Conservation (phyloP, 2,888 invertebrate species). For the Stenoptilia bipunctidactyla region DNA sequence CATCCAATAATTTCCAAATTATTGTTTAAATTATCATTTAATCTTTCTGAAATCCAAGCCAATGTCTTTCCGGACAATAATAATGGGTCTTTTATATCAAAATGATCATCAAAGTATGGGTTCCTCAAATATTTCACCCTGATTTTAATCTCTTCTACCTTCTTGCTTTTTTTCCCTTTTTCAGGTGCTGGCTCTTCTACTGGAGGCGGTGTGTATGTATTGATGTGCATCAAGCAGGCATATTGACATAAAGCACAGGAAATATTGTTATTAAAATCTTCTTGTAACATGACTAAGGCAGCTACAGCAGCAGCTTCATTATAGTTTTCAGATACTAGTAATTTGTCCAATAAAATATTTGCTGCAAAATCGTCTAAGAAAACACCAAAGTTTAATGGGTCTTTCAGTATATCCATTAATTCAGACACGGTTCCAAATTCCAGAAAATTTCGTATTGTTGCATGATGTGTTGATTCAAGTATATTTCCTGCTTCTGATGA, state of each 20-base stretch:
- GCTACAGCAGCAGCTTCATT: conserved; percentile 83
- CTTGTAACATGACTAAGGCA: conserved; percentile 87
- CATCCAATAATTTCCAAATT: conserved; percentile 77
- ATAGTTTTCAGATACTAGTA: conserved; percentile 78
- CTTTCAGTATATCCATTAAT: conserved; percentile 79
- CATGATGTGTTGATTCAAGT: conserved; percentile 86
- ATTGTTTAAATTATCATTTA: conserved; percentile 58
- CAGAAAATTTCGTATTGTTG: conserved; percentile 76
- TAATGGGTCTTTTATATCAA: conserved; percentile 81
- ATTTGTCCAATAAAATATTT: conserved; percentile 84
- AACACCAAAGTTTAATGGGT: conserved; percentile 89
- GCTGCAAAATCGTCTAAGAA: conserved; percentile 87
- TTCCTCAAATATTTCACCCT: conserved; percentile 85
- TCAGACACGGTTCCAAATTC: conserved; percentile 70
- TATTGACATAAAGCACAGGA: conserved; percentile 77
- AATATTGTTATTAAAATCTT: conserved; percentile 82
- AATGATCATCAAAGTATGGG: conserved; percentile 90
- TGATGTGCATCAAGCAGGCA: conserved; percentile 80
- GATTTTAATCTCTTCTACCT: conserved; percentile 77
- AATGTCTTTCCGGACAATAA: conserved; percentile 88
- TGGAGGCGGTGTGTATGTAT: conserved; percentile 27
- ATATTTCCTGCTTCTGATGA: conserved; percentile 79
- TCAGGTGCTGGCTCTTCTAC: conserved; percentile 13
- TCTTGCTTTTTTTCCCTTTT: conserved; percentile 31
- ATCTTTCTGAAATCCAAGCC: conserved; percentile 67